Conservation (phyloP, 2,797 vertebrate species). For the Helicolenus hilgendorfi region DNA sequence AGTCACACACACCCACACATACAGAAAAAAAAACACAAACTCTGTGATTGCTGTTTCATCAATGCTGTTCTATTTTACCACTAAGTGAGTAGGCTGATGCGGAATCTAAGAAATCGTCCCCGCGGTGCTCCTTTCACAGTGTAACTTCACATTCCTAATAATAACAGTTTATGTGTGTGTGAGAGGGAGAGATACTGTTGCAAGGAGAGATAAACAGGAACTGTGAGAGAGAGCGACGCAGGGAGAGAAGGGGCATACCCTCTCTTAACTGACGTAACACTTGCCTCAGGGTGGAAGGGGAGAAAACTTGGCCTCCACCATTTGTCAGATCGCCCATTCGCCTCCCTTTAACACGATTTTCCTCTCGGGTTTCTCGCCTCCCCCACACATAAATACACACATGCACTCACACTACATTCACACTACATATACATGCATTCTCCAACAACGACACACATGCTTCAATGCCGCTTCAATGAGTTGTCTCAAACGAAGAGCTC, state of each 20-base stretch:
- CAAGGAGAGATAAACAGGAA: neutral
- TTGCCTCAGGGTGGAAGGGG: conserved; percentile 36
- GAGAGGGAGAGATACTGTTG: neutral
- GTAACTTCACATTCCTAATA: conserved; percentile 29
- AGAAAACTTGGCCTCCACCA: conserved; percentile 33
- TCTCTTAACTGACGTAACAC: conserved; percentile 40
- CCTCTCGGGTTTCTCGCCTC: conserved; percentile 1
- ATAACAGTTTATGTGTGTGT: conserved; percentile 11
- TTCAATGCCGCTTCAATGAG: neutral
- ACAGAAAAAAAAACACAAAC: neutral
- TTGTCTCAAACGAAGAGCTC: neutral
- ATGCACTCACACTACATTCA: neutral
- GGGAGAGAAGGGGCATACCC: neutral
- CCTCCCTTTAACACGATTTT: conserved; percentile 48
- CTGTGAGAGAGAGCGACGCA: neutral
- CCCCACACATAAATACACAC: conserved; percentile 7
- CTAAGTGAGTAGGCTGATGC: conserved; percentile 47
- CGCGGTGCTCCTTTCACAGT: conserved; percentile 1
- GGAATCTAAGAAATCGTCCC: conserved; percentile 27
- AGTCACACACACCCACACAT: conserved; percentile 23
- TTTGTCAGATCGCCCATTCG: conserved; percentile 51
- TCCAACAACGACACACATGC: conserved; percentile 2
- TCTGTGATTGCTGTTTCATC: conserved; percentile 18
- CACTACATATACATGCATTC: neutral
- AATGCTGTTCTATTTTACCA: conserved; percentile 34